These are phyloP conservation scores for Heliconius nattereri DNA, from an alignment of 1,140 invertebrate genomes.

Conservation along the genomic window DNA sequence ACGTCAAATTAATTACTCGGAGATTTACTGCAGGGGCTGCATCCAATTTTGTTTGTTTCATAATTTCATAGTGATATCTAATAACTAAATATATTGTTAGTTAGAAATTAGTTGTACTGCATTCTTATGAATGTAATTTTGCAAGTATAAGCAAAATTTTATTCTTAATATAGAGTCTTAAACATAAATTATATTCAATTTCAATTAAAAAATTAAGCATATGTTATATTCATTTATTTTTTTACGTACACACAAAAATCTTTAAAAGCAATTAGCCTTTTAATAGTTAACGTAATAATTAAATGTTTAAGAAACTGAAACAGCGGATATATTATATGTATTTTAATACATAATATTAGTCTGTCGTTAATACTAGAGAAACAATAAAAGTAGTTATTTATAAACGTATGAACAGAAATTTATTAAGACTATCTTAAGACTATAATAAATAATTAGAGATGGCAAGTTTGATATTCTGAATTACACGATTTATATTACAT, in stretches of 20 bases:
- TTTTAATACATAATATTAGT: neutral
- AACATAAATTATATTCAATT: no score
- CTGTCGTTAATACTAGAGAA: slow-evolving; percentile 27
- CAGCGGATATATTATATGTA: neutral
- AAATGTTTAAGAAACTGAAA: neutral
- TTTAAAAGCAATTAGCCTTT: no score
- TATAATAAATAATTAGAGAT: slow-evolving; percentile 59
- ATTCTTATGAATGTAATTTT: no score
- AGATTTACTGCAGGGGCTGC: no score
- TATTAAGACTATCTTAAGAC: slow-evolving; percentile 39
- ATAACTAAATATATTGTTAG: no score
- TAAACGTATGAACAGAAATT: neutral
- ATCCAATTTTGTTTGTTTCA: no score
- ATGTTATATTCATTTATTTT: no score
- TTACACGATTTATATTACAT: neutral
- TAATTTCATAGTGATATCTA: no score
- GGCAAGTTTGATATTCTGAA: slow-evolving; percentile 41
- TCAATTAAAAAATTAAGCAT: no score
- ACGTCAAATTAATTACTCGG: neutral
- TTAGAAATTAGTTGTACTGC: neutral
- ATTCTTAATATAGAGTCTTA: no score
- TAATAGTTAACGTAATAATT: no score
- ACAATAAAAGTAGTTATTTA: slow-evolving; percentile 23
- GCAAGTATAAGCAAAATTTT: neutral
- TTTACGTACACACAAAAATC: no score